These are phyloP conservation scores for Megatriorchis doriae DNA, from an alignment of 2,113 vertebrate genomes.

Conservation along the genomic window DNA sequence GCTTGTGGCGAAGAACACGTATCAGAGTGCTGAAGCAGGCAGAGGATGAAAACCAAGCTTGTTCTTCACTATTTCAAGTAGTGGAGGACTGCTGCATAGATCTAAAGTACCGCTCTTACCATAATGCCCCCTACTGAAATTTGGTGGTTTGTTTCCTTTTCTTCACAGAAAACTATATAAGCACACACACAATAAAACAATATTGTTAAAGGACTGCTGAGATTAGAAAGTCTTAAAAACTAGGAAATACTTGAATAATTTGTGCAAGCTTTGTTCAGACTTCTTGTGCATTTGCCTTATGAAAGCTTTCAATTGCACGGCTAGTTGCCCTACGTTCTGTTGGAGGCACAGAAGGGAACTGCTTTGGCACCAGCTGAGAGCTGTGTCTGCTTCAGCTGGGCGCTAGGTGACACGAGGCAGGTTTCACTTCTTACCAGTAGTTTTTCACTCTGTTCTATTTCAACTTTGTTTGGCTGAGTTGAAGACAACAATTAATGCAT, in stretches of 20 bases:
- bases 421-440: not conserved
- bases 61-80: not conserved
- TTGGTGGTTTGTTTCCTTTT: not conserved
- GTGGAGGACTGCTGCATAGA: not conserved
- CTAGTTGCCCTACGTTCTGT: accelerated
- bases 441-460: not conserved
- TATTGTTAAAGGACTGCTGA: not conserved
- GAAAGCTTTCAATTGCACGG: accelerated
- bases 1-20: accelerated
- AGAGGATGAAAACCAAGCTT: not conserved
- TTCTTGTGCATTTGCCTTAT: not conserved
- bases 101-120: not conserved
- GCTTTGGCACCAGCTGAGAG: too few species aligned
- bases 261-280: not conserved
- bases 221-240: not conserved
- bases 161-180: not conserved
- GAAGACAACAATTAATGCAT: not conserved
- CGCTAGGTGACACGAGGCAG: not conserved
- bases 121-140: accelerated
- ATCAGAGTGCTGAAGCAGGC: not conserved
- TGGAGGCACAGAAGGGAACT: not conserved
- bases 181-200: not conserved
- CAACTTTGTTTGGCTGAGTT: not conserved
- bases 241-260: not conserved
- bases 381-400: accelerated